phyloP scores from a whole-genome alignment of 2,113 vertebrate species.

The Dipodomys ordii region DNA sequence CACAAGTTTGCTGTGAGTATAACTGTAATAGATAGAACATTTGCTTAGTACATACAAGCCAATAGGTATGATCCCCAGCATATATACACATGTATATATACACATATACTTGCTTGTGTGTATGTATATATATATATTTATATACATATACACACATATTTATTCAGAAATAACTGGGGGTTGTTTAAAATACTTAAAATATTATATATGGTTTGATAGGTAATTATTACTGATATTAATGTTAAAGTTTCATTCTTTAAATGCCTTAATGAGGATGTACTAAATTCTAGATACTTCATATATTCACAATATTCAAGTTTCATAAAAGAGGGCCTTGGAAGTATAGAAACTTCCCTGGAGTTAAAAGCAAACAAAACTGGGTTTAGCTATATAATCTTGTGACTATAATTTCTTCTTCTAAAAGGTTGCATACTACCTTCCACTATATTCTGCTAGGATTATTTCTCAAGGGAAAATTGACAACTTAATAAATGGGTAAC shows the following conservation, averaged over 20 bases:
- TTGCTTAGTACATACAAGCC: background rate
- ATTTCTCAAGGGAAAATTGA: background rate
- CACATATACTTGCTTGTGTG: too few relatives aligned
- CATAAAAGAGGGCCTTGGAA: conserved; percentile 22
- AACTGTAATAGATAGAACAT: background rate
- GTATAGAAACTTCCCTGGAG: background rate
- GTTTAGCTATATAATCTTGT: background rate
- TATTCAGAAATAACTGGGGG: background rate
- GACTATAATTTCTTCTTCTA: background rate
- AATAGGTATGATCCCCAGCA: background rate
- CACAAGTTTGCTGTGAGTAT: background rate
- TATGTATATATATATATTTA: too few relatives aligned
- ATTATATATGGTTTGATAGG: background rate
- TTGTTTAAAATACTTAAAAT: background rate
- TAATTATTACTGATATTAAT: background rate
- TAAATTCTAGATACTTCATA: background rate
- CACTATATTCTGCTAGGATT: background rate
- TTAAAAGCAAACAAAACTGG: background rate
- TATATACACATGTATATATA: background rate
- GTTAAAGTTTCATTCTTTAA: conserved; percentile 4
- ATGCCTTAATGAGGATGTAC: background rate
- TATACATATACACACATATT: too few relatives aligned
- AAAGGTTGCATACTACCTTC: background rate
- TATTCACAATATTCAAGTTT: conserved; percentile 1
- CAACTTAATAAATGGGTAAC: background rate